Percentiles rank a stretch among this genome's conserved stretches.
Evolutionary conservation across 2,113 vertebrate species (phyloP).

Genomic region (Proterorhinus semilunaris): DNA sequence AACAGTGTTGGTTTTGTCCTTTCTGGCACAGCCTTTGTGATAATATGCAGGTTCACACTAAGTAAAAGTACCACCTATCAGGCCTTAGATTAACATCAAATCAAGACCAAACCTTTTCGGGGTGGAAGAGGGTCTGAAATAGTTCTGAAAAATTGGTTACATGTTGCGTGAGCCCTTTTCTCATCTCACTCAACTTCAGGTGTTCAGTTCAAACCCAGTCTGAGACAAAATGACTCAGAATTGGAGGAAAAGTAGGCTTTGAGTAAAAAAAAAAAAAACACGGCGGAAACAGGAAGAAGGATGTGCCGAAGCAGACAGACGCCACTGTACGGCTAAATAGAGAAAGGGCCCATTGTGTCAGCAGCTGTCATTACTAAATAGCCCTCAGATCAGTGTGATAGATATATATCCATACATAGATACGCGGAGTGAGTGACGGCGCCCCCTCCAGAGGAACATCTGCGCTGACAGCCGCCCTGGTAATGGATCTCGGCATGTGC

Average conservation of each 20-base stretch:
- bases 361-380: constrained; percentile 74
- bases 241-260: constrained; percentile 37
- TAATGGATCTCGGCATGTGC: constrained; percentile 73
- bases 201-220: constrained; percentile 25
- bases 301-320: constrained; percentile 61
- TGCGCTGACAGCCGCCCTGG: constrained; percentile 75
- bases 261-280: constrained; percentile 9
- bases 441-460: constrained; percentile 76
- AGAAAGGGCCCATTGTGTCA: constrained; percentile 71
- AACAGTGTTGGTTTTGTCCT: too few relatives aligned
- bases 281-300: constrained; percentile 49
- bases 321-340: constrained; percentile 65
- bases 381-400: constrained; percentile 70
- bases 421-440: constrained; percentile 67
- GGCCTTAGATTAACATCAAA: too few relatives aligned
- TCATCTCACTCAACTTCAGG: too few relatives aligned
- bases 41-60: too few relatives aligned
- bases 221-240: constrained; percentile 36
- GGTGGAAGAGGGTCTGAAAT: too few relatives aligned
- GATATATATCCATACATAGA: constrained; percentile 33
- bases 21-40: too few relatives aligned
- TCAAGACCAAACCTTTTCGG: too few relatives aligned
- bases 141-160: too few relatives aligned
- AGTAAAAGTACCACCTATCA: too few relatives aligned
- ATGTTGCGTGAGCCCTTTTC: not conserved